Percentiles rank a stretch among this genome's conserved stretches.
These are phyloP conservation scores for Leptodirus hochenwartii DNA, from an alignment of 2,888 invertebrate genomes.

Conservation along the genomic window DNA sequence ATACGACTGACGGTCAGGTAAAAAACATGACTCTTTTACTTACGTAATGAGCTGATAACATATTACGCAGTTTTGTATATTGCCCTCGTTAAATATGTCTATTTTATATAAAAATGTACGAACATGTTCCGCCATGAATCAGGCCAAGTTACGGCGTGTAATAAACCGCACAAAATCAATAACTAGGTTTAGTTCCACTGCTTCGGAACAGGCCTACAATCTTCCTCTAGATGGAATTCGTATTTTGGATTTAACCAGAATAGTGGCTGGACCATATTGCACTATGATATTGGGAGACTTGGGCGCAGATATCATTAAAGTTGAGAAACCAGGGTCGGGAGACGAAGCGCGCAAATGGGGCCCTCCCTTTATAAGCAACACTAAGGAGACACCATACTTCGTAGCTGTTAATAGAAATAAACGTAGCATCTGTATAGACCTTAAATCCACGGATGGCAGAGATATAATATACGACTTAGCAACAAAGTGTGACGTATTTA, in stretches of 20 bases:
- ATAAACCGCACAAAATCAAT: no score
- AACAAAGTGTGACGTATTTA: conserved; percentile 61
- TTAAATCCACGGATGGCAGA: conserved; percentile 49
- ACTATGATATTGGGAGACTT: conserved; percentile 86
- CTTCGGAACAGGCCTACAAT: no score
- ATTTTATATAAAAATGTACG: no score
- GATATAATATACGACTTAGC: conserved; percentile 52
- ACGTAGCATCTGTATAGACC: conserved; percentile 74
- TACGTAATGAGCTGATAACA: no score
- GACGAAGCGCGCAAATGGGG: conserved; percentile 90
- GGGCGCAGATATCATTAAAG: conserved; percentile 84
- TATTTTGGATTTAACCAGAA: conserved; percentile 64
- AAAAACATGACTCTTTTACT: no score
- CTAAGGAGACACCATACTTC: conserved; percentile 62
- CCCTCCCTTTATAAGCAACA: conserved; percentile 60
- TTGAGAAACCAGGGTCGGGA: conserved; percentile 65
- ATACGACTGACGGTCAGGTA: no score
- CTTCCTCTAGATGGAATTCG: conserved; percentile 47
- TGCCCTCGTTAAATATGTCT: no score
- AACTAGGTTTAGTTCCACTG: no score
- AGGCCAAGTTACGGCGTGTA: no score
- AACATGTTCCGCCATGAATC: no score
- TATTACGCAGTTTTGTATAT: no score
- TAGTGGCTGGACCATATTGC: conserved; percentile 88
- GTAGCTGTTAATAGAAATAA: conserved; percentile 85